Percentiles rank a stretch among this genome's conserved stretches.
phyloP scores from a whole-genome alignment of 2,113 vertebrate genomes.

The Formicarius rufipectus region DNA sequence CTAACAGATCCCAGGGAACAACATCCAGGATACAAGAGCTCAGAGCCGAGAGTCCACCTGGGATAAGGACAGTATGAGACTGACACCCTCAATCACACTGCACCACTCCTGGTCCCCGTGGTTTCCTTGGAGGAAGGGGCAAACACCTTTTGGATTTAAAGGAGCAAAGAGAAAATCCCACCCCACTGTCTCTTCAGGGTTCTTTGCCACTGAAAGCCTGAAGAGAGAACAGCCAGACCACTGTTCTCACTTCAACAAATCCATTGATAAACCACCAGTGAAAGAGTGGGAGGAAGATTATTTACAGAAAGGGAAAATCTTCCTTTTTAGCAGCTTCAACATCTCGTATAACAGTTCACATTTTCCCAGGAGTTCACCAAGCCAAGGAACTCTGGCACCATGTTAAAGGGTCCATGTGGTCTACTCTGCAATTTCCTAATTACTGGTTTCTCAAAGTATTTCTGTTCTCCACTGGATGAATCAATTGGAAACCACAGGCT shows the following conservation, averaged over 20 bases:
- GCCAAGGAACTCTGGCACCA: accelerated
- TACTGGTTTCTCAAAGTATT: background rate
- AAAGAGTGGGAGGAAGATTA: accelerated
- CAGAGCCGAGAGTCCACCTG: background rate
- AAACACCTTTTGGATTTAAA: background rate
- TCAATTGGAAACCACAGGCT: accelerated
- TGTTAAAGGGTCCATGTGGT: accelerated
- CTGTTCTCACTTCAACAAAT: background rate
- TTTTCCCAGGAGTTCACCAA: background rate
- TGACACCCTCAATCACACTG: background rate
- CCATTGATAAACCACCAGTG: accelerated
- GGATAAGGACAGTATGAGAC: accelerated
- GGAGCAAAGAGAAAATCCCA: background rate
- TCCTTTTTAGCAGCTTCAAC: background rate
- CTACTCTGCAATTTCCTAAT: background rate
- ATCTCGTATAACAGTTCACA: accelerated
- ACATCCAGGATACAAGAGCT: background rate
- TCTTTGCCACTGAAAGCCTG: background rate
- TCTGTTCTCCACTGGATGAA: background rate
- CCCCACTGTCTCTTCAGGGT: background rate
- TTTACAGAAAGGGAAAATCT: background rate
- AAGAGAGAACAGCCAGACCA: background rate
- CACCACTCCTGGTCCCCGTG: accelerated
- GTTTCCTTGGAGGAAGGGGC: accelerated
- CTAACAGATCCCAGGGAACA: background rate